Percentiles rank a stretch among this genome's conserved stretches.
Conservation (phyloP, 2,113 vertebrate genomes). For the Oreochromis spilurus region DNA sequence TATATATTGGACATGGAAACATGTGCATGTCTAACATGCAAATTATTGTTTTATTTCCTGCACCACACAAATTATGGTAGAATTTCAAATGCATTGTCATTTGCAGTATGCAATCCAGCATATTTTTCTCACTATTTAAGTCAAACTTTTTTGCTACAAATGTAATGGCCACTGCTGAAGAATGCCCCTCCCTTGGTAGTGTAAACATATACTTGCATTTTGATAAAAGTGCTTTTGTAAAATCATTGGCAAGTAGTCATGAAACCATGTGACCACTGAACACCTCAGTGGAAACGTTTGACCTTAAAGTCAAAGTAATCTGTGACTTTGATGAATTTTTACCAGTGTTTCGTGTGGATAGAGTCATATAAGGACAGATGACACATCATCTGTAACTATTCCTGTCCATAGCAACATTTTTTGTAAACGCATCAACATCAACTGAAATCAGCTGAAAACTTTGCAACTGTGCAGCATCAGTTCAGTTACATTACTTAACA, state of each 20-base stretch:
- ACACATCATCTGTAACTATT: background rate
- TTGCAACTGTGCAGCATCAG: background rate
- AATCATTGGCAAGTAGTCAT: background rate
- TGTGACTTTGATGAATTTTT: background rate
- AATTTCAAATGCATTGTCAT: background rate
- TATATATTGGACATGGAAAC: too few relatives aligned
- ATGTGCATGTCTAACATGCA: background rate
- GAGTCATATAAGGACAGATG: background rate
- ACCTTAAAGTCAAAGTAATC: background rate
- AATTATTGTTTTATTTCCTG: background rate
- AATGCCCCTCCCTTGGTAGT: background rate
- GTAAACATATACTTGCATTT: background rate
- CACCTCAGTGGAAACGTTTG: background rate
- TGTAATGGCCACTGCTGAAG: background rate
- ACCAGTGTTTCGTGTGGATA: background rate
- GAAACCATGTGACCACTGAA: background rate
- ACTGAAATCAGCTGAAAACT: background rate
- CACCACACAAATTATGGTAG: background rate
- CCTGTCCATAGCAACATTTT: background rate
- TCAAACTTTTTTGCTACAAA: background rate
- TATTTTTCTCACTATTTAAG: background rate
- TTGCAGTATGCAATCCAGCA: background rate
- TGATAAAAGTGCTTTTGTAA: background rate
- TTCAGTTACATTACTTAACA: background rate
- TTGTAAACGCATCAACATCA: background rate